Conservation (phyloP, 2,888 invertebrate species). For the Lasioglossum malachurum region DNA sequence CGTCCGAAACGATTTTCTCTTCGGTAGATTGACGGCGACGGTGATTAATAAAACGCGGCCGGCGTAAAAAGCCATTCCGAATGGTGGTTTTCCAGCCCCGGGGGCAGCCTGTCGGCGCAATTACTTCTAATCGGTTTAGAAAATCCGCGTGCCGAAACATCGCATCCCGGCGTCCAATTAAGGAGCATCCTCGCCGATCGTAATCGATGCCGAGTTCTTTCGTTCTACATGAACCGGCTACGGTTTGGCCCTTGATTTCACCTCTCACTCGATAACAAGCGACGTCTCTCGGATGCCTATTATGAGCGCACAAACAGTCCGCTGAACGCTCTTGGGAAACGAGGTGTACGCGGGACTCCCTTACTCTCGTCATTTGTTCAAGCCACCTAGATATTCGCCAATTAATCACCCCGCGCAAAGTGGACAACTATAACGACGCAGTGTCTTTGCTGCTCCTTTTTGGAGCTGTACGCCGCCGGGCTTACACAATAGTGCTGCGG, state of each 20-base stretch:
- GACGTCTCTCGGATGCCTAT: conserved; percentile 17
- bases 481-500: not conserved
- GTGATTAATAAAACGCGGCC: conserved; percentile 52
- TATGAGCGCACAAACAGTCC: conserved; percentile 5
- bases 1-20: conserved; percentile 47
- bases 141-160: conserved; percentile 61
- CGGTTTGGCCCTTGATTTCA: conserved; percentile 54
- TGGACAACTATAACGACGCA: not conserved
- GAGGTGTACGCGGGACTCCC: not conserved
- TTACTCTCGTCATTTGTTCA: not conserved
- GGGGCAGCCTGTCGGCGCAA: conserved; percentile 46
- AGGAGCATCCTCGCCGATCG: conserved; percentile 43
- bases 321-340: not conserved
- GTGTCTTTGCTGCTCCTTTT: conserved; percentile 25
- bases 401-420: not conserved
- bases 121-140: conserved; percentile 69
- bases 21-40: conserved; percentile 14
- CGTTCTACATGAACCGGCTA: conserved; percentile 19
- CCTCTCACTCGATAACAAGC: conserved; percentile 37
- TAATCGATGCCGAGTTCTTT: conserved; percentile 51
- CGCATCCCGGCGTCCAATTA: conserved; percentile 57
- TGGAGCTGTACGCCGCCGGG: not conserved
- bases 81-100: conserved; percentile 59
- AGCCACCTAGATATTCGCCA: conserved; percentile 6
- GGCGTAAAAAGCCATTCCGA: conserved; percentile 38